These are phyloP conservation scores for Cynocephalus volans DNA, from an alignment of 2,113 vertebrate species.

Conservation along the genomic window DNA sequence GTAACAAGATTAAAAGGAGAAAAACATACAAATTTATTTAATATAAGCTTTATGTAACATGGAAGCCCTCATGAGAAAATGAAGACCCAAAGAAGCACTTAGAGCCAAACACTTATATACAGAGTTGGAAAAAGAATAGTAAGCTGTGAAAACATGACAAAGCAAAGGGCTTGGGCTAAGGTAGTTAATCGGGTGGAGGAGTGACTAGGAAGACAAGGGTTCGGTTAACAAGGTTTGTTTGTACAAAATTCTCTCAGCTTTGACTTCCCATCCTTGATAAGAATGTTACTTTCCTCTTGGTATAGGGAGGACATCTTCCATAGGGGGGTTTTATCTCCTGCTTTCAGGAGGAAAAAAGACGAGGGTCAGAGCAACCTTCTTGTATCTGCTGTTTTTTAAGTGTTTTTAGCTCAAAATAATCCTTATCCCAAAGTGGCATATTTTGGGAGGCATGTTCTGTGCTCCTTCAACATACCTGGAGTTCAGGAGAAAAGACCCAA, in stretches of 20 bases:
- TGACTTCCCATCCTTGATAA: background rate
- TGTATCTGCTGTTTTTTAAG: background rate
- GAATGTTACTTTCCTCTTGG: background rate
- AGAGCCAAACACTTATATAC: too few species aligned
- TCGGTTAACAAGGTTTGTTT: background rate
- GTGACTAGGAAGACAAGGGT: background rate
- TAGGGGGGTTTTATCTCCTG: background rate
- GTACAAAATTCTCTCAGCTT: background rate
- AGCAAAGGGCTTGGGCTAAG: background rate
- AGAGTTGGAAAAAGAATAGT: background rate
- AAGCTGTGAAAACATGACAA: background rate
- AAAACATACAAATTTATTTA: too few species aligned
- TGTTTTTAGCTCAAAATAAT: background rate
- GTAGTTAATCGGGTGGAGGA: background rate
- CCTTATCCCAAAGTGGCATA: background rate
- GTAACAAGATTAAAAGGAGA: too few species aligned
- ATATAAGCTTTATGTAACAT: too few species aligned
- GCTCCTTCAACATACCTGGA: background rate
- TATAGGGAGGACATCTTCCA: background rate
- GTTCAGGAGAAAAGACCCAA: background rate
- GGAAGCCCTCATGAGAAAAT: too few species aligned
- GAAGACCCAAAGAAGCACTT: too few species aligned
- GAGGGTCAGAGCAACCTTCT: background rate
- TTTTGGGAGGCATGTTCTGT: background rate
- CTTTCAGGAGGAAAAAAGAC: background rate